Evolutionary conservation across 2,797 vertebrate genomes (phyloP), one percentile per base, ranked within the genome.

Genomic region (Poecilia wingei): DNA sequence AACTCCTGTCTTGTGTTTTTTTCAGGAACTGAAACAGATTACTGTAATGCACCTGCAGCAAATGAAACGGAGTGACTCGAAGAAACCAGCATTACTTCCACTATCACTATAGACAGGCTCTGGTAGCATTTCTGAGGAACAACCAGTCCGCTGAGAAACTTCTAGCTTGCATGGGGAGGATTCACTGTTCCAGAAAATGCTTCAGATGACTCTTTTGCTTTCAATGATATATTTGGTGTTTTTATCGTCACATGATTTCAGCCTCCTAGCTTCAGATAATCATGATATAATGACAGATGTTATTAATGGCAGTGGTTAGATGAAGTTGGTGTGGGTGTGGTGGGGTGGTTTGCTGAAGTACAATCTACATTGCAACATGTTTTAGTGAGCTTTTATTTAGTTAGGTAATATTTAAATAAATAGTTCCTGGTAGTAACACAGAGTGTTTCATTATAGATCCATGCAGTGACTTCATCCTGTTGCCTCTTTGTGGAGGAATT

Each of bases 81-180:
- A 33, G 0, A 39, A 89, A 86, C 59, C 25, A 25, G 64, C 49
- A 33, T 7, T n/a, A n/a, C 31, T 43, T 36, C 12, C 72, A 57
- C 43, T 64, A 64, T 46, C 70, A 45, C 45, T 47, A 47, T 41
- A 39, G 18, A 66, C 3, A 39, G 33, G 36, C 41, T 61, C 45
- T 25, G 33, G 31, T 31, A 12, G 43, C 28, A 51, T 43, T 49
- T 76, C 74, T 14, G 1, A 36, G n/a, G 45, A 81, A 76, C 18
- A 28, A 25, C n/a, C 12, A 4, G 47, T 6, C 41, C 22, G 20
- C 12, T 22, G 36, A 25, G 43, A 28, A 55, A 51, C 22, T 14
- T 66, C 10, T 16, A 9, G 31, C 18, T 7, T n/a, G 20, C 1
- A 8, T 68, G 64, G 33, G 18, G 36, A 68, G 7, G 64, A 41